phyloP scores from a whole-genome alignment of 1,140 invertebrate species.

The Drosophila ercepeae region DNA sequence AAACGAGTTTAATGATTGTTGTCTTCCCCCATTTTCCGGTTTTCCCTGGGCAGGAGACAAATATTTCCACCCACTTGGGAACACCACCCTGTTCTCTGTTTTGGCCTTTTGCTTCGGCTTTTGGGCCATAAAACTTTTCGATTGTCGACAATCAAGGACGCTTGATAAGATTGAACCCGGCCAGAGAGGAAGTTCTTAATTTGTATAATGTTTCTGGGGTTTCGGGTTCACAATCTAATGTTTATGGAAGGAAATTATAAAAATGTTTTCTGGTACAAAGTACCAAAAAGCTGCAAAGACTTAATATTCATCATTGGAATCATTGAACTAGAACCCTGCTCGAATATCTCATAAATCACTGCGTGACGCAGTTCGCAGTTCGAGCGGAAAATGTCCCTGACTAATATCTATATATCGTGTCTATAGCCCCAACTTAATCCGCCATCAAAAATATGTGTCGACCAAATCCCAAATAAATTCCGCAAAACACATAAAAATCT shows the following conservation, averaged over 20 bases:
- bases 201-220: slow-evolving; percentile 18
- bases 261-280: slow-evolving; percentile 7
- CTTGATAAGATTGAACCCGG: slow-evolving; percentile 39
- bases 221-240: not conserved
- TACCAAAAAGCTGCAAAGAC: not conserved
- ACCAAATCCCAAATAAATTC: slow-evolving; percentile 46
- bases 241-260: slow-evolving; percentile 38
- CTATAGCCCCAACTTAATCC: slow-evolving; percentile 44
- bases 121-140: slow-evolving; percentile 39
- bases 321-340: slow-evolving; percentile 37
- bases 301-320: slow-evolving; percentile 1
- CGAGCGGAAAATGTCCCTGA: slow-evolving; percentile 32
- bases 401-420: slow-evolving; percentile 29
- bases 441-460: slow-evolving; percentile 62
- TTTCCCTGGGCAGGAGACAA: slow-evolving; percentile 3
- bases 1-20: slow-evolving; percentile 26
- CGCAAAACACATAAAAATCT: slow-evolving; percentile 30
- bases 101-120: slow-evolving; percentile 7
- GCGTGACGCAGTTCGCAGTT: slow-evolving; percentile 53
- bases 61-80: slow-evolving; percentile 12
- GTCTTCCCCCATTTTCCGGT: slow-evolving; percentile 9
- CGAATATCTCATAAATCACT: slow-evolving; percentile 28
- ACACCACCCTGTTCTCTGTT: not conserved
- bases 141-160: slow-evolving; percentile 33
- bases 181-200: slow-evolving; percentile 25